Evolutionary conservation across 1,140 invertebrate species (phyloP).

Genomic region (Drosophila pallidifrons): DNA sequence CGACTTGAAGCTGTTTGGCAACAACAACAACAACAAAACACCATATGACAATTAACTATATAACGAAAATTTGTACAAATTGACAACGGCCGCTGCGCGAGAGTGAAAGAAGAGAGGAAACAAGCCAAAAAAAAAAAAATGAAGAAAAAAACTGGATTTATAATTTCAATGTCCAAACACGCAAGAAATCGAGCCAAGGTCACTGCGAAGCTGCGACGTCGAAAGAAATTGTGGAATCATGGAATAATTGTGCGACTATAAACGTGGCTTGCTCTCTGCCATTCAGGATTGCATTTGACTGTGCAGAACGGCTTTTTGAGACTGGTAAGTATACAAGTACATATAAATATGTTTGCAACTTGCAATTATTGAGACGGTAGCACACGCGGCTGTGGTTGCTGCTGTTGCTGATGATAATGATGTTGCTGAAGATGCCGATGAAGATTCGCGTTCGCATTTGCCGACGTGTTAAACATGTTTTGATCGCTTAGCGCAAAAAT

Average conservation of each 20-base stretch:
- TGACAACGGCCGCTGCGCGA: constrained; percentile 51
- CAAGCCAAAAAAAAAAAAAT: constrained; percentile 28
- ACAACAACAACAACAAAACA: constrained; percentile 42
- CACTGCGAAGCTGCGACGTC: constrained; percentile 52
- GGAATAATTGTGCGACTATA: constrained; percentile 15
- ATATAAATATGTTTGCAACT: constrained; percentile 42
- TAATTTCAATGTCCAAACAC: constrained; percentile 70
- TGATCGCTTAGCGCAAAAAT: constrained; percentile 49
- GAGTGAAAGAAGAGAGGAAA: constrained; percentile 79
- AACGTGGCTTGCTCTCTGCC: constrained; percentile 31
- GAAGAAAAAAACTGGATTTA: constrained; percentile 40
- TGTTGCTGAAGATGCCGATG: constrained; percentile 45
- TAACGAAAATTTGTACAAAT: constrained; percentile 78
- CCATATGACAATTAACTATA: constrained; percentile 74
- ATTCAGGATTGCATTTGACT: constrained; percentile 22
- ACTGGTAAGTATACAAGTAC: not conserved
- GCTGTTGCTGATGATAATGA: constrained; percentile 26
- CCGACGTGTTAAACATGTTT: constrained; percentile 78
- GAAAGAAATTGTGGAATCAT: constrained; percentile 72
- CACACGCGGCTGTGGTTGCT: constrained; percentile 1
- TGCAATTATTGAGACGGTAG: constrained; percentile 61
- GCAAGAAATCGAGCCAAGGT: constrained; percentile 82
- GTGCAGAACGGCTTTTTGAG: constrained; percentile 65
- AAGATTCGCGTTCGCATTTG: constrained; percentile 30
- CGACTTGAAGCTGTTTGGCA: constrained; percentile 70